These are phyloP conservation scores for Acleris literana DNA, from an alignment of 2,888 invertebrate genomes.

Conservation along the genomic window DNA sequence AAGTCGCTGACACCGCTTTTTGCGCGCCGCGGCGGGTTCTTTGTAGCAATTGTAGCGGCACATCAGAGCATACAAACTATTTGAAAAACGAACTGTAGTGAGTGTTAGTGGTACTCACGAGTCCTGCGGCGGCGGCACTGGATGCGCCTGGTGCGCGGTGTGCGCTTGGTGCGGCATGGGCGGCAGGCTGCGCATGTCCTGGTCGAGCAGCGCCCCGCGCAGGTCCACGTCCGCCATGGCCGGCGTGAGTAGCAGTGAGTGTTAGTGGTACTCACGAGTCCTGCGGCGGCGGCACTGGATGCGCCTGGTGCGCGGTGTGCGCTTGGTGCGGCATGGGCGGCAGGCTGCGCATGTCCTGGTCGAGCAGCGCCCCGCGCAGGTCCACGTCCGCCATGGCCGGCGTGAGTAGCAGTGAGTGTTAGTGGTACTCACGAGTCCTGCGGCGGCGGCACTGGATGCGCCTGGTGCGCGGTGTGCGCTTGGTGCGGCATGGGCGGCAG, in stretches of 20 bases:
- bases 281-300: no score
- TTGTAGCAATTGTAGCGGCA: no score
- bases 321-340: constrained; percentile 68
- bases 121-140: no score
- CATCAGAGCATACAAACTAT: no score
- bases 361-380: constrained; percentile 79
- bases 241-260: constrained; percentile 38
- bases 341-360: constrained; percentile 90
- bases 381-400: constrained; percentile 65
- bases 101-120: not conserved
- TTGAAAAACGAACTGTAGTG: no score
- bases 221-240: constrained; percentile 72
- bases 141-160: constrained; percentile 40
- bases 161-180: constrained; percentile 67
- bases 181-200: constrained; percentile 88
- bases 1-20: no score
- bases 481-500: constrained; percentile 66
- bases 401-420: constrained; percentile 24
- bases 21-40: no score
- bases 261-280: no score
- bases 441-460: no score
- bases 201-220: no score
- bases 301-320: constrained; percentile 46
- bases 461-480: constrained; percentile 41
- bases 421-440: no score